Conservation (phyloP, 1,140 invertebrate species). For the Galendromus occidentalis region DNA sequence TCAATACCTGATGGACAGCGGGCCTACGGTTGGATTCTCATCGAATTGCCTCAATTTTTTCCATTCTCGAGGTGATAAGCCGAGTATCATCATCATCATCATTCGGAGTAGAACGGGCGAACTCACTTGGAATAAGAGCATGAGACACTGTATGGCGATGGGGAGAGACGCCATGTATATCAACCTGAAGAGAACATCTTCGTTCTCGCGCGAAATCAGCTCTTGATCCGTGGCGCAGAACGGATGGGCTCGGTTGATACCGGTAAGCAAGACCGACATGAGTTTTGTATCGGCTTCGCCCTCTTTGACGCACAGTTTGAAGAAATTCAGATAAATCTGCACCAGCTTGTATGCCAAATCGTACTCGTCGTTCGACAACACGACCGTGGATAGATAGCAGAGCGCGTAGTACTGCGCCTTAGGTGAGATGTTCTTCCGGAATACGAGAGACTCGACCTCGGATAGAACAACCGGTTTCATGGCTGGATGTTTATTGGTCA, state of each 20-base stretch:
- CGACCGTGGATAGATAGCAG: conserved; percentile 51
- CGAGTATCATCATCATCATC: too few relatives aligned
- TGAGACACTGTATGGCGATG: conserved; percentile 64
- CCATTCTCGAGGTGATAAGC: not conserved
- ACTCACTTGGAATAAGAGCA: conserved; percentile 50
- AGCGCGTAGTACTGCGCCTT: conserved; percentile 81
- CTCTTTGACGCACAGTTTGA: conserved; percentile 74
- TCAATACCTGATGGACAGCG: conserved; percentile 1
- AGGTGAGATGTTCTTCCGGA: conserved; percentile 57
- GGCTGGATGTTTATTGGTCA: conserved; percentile 52
- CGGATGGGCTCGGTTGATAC: conserved; percentile 67
- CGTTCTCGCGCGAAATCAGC: conserved; percentile 19
- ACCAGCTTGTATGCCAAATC: conserved; percentile 60
- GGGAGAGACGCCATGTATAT: conserved; percentile 43
- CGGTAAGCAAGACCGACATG: conserved; percentile 69
- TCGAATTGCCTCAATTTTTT: too few relatives aligned
- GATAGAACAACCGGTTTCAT: conserved; percentile 70
- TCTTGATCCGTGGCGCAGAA: conserved; percentile 36
- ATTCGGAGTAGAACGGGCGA: not conserved
- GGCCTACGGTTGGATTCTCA: not conserved
- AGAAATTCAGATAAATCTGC: conserved; percentile 82
- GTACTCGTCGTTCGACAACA: conserved; percentile 45
- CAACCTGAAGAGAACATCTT: not conserved
- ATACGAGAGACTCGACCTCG: conserved; percentile 74
- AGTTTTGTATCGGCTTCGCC: conserved; percentile 75